Evolutionary conservation across 2,113 vertebrate species (phyloP).

Genomic region (Saccopteryx leptura): DNA sequence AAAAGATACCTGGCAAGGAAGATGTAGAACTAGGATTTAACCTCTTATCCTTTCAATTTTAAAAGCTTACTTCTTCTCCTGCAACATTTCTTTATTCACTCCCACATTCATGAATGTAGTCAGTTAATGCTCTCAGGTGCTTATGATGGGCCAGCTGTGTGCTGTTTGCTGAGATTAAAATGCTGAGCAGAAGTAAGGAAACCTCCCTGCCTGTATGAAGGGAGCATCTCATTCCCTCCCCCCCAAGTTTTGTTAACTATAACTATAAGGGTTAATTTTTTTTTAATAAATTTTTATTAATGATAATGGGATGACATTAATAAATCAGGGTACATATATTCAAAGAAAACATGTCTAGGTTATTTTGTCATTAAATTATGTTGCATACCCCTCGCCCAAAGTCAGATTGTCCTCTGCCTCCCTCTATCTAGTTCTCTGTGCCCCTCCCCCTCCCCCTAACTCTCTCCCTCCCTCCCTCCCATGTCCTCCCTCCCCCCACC

Average conservation of each 20-base stretch:
- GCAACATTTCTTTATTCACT: neutral
- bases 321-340: no score
- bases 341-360: no score
- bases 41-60: neutral
- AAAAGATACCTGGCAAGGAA: neutral
- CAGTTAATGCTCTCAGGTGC: neutral
- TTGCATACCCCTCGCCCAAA: no score
- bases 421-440: no score
- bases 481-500: no score
- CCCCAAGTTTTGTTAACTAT: conserved; percentile 55
- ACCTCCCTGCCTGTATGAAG: neutral
- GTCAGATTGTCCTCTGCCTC: no score
- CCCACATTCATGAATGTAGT: neutral
- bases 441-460: no score
- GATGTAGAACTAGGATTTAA: neutral
- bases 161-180: neutral
- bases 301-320: no score
- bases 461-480: no score
- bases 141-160: neutral
- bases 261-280: conserved; percentile 27
- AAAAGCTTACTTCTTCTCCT: neutral
- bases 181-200: neutral
- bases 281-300: no score
- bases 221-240: neutral
- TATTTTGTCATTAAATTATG: no score